Conservation (phyloP, 2,113 vertebrate species). For the Myrmecophaga tridactyla region DNA sequence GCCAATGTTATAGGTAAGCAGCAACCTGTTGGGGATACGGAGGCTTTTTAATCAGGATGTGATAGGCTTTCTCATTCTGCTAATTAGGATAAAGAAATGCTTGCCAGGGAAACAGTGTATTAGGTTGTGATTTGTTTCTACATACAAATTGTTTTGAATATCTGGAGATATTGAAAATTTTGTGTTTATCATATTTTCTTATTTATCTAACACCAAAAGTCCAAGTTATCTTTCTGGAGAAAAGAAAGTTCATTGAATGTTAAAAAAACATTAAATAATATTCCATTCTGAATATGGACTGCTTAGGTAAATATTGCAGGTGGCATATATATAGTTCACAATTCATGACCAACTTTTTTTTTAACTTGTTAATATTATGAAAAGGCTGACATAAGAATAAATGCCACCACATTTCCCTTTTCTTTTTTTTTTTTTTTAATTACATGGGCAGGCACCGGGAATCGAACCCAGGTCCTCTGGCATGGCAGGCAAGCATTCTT, state of each 20-base stretch:
- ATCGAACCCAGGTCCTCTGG: too few species aligned
- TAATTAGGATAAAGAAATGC: conserved; percentile 85
- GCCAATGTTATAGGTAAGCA: conserved; percentile 37
- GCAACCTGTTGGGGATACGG: conserved; percentile 71
- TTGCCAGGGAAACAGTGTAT: conserved; percentile 84
- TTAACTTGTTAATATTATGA: conserved; percentile 51
- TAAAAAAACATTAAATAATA: conserved; percentile 64
- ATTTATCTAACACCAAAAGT: conserved; percentile 69
- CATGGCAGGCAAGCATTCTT: too few species aligned
- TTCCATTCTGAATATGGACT: conserved; percentile 32
- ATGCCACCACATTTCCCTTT: background rate
- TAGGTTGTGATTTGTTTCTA: conserved; percentile 86
- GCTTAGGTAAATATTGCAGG: conserved; percentile 56
- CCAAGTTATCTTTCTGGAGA: conserved; percentile 71
- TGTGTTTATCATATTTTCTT: conserved; percentile 80
- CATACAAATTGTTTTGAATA: conserved; percentile 86
- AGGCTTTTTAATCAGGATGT: conserved; percentile 80
- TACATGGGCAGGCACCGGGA: too few species aligned
- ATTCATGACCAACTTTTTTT: conserved; percentile 46
- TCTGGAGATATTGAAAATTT: conserved; percentile 78
- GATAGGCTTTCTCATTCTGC: conserved; percentile 78
- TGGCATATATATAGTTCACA: conserved; percentile 5
- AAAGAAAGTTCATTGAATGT: conserved; percentile 68
- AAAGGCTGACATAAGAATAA: conserved; percentile 45
- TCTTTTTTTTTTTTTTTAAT: too few species aligned